Percentiles rank a stretch among this genome's conserved stretches.
Conservation (phyloP, 1,140 invertebrate genomes). For the Thrips palmi region DNA sequence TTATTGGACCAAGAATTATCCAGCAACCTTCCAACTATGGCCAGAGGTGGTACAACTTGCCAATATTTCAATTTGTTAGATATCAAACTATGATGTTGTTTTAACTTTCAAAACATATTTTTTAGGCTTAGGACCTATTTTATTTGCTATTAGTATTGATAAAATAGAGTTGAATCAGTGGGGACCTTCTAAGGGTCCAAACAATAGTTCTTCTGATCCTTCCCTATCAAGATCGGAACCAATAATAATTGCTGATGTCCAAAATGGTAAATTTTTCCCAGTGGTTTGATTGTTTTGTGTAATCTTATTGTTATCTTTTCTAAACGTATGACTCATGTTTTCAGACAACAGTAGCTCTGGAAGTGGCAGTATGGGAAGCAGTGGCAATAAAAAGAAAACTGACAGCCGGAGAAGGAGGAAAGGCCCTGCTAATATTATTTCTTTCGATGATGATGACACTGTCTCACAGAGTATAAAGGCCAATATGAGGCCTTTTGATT, state of each 20-base stretch:
- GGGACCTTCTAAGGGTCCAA: conserved; percentile 25
- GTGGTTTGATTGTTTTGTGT: too few species aligned
- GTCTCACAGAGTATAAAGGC: not conserved
- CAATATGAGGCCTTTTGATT: not conserved
- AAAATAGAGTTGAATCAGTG: conserved; percentile 55
- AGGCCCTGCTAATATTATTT: conserved; percentile 37
- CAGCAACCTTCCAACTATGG: conserved; percentile 57
- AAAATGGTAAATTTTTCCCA: conserved; percentile 10
- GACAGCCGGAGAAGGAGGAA: conserved; percentile 34
- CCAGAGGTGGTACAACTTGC: too few species aligned
- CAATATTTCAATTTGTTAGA: conserved; percentile 12
- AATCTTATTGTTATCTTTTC: too few species aligned
- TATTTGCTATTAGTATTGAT: conserved; percentile 82
- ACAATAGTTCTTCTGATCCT: conserved; percentile 29
- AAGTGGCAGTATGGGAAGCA: too few species aligned
- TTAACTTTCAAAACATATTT: conserved; percentile 15
- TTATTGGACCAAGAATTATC: conserved; percentile 54
- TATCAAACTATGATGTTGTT: conserved; percentile 1
- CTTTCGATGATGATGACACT: conserved; percentile 36
- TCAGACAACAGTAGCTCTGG: too few species aligned
- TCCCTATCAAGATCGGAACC: conserved; percentile 12
- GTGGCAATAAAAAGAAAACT: conserved; percentile 11
- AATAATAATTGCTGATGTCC: conserved; percentile 4
- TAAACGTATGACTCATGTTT: too few species aligned
- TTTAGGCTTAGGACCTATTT: conserved; percentile 60